Conservation (phyloP, 2,888 invertebrate genomes). For the Dicranocentrus wangi region DNA sequence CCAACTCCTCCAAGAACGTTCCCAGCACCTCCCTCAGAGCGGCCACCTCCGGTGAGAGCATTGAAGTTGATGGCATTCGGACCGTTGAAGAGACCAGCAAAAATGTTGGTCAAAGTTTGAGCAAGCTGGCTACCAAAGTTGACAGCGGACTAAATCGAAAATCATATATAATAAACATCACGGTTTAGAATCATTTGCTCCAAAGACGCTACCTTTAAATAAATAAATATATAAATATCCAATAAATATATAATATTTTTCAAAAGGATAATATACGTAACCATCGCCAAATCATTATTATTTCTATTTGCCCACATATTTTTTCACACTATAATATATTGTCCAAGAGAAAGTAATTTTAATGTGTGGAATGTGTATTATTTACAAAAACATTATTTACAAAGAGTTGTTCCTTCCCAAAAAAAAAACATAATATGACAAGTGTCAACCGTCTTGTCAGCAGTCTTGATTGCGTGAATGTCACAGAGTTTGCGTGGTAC, state of each 20-base stretch:
- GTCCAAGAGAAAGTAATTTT: background rate
- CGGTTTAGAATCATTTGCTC: background rate
- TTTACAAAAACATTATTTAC: no score
- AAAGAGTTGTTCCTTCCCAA: no score
- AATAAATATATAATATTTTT: constrained; percentile 36
- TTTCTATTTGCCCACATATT: background rate
- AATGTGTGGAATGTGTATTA: no score
- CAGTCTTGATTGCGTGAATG: no score
- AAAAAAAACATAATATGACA: no score
- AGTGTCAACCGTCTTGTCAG: no score
- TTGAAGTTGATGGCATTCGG: constrained; percentile 70
- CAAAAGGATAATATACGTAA: constrained; percentile 20
- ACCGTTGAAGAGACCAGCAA: constrained; percentile 72
- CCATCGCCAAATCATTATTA: constrained; percentile 52
- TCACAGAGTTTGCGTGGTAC: no score
- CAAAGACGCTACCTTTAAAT: no score
- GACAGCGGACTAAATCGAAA: constrained; percentile 72
- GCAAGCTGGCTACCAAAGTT: constrained; percentile 73
- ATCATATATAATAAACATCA: constrained; percentile 25
- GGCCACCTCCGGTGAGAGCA: constrained; percentile 66
- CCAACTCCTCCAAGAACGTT: constrained; percentile 73
- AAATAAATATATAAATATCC: constrained; percentile 48
- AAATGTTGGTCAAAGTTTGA: constrained; percentile 72
- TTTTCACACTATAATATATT: background rate
- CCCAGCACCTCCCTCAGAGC: constrained; percentile 62